phyloP scores from a whole-genome alignment of 2,888 invertebrate species.

The Cataglyphis rosenhaueri region DNA sequence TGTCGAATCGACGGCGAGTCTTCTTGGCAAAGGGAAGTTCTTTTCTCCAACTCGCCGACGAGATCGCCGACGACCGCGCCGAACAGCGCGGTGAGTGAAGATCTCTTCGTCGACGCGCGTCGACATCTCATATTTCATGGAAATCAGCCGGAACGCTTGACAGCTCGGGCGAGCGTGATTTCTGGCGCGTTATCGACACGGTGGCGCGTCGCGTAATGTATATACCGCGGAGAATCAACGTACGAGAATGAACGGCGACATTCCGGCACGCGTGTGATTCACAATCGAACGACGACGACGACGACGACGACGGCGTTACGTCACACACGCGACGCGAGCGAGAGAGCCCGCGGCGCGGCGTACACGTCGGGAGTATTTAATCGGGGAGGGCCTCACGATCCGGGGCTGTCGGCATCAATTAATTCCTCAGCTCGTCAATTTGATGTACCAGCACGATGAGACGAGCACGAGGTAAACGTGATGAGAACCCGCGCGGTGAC shows the following conservation, averaged over 20 bases:
- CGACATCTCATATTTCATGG: conserved; percentile 14
- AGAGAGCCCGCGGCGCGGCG: no score
- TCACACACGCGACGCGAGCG: background rate
- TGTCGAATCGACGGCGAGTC: background rate
- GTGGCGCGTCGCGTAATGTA: background rate
- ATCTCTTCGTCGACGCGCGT: background rate
- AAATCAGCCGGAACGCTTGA: background rate
- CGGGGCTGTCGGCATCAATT: conserved; percentile 42
- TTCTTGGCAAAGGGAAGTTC: background rate
- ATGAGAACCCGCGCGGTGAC: background rate
- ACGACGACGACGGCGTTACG: background rate
- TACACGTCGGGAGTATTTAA: conserved; percentile 31
- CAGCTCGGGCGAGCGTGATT: conserved; percentile 4
- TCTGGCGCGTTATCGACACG: conserved; percentile 27
- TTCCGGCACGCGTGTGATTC: conserved; percentile 35
- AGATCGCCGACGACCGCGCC: background rate
- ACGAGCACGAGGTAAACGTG: background rate
- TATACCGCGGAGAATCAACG: conserved; percentile 16
- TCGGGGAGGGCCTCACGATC: background rate
- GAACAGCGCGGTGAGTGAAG: background rate
- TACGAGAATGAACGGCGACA: conserved; percentile 33
- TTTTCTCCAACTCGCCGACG: background rate
- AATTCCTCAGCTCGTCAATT: conserved; percentile 44
- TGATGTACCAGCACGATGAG: conserved; percentile 28
- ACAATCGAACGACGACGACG: background rate